Base-by-base conservation (phyloP, 1,140 invertebrate genomes). In the Mizuhopecten yessoensis region DNA sequence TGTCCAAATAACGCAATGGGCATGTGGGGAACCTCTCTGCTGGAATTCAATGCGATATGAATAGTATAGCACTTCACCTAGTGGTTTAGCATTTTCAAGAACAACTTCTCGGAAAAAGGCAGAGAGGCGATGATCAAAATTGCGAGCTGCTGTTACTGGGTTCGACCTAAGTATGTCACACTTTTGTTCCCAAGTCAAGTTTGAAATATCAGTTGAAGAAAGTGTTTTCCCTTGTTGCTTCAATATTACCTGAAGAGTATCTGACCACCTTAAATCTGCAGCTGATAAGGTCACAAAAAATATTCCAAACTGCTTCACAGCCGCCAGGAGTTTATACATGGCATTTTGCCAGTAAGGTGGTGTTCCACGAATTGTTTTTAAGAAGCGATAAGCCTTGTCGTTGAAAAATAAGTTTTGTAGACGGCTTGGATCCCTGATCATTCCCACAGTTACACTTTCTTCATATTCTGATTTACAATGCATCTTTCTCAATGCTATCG, bases 281-380 rank as follows among this genome's bases (percentile, higher is more conserved):
- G 92, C 49, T 13, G 90, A 91, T 20, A 92, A 88, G 29, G 92
- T 90, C 0, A 92, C 29, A 93, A 36, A 91, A 33, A 88, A 90
- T 13, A 91, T 91, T 13, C 91, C 92, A 86, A 92, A 89, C 75
- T 92, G 89, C 86, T 89, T 88, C 49, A 93, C 90, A 34, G 89
- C 88, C 42, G 90, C 92, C 34, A 93, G 33, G 13, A 93, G 87
- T 75, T 92, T 89, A 87, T 90, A 92, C 91, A 92, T 87, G 11
- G 90, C 89, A 49, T 89, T 90, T 75, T 93, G 45, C 91, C 93
- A 93, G 88, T 93, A 93, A 34, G 92, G 89, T 87, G 90, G 90
- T 39, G 92, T 89, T 23, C 92, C 93, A 34, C 90, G 23, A 20
- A 93, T 86, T 23, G 75, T 88, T 88, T 93, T 86, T 7, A 93